Evolutionary conservation across 2,888 invertebrate genomes (phyloP), one percentile per base, ranked within the genome.

Genomic region (Andrena minutula): DNA sequence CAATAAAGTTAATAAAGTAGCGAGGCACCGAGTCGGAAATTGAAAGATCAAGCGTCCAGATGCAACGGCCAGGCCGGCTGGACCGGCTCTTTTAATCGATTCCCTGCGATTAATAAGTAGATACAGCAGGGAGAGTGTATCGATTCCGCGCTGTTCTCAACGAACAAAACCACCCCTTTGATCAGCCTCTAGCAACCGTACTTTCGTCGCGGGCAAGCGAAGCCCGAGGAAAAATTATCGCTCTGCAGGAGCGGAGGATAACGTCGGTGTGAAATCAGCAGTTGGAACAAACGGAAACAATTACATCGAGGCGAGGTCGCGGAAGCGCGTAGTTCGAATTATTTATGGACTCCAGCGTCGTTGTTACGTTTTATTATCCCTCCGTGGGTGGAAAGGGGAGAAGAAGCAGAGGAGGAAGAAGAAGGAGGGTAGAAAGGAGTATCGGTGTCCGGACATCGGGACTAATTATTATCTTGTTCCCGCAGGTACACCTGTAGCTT

Each of bases 391-490:
- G 75, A 41, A 28, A 23, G 2, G 51, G 20, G n/a, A 4, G 20
- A 64, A 26, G 20, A 51, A 41, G 20, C 64, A 28, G 30, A n/a
- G 47, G 4, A 35, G 35, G 47, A 20, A 7, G 30, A 65, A 56
- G 68, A 60, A 23, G 28, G 72, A 63, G 68, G 66, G 53, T 56
- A 49, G 71, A 79, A 69, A 78, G 65, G 64, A 81, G 81, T 82
- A 85, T 81, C 72, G 79, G 76, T 86, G 86, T 84, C 86, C 69
- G 75, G 80, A 72, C 77, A 85, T 88, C 86, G 86, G 80, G 79
- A 76, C 87, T 89, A 90, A 91, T 91, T 91, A 90, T 90, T 89
- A 90, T 90, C 87, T 86, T 82, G 83, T 82, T 80, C 84, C 86
- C 83, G 84, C 86, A 82, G 87, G 85, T 90, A 89, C 87, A 90